Conservation (phyloP, 2,888 invertebrate species). For the Girardia tigrina region DNA sequence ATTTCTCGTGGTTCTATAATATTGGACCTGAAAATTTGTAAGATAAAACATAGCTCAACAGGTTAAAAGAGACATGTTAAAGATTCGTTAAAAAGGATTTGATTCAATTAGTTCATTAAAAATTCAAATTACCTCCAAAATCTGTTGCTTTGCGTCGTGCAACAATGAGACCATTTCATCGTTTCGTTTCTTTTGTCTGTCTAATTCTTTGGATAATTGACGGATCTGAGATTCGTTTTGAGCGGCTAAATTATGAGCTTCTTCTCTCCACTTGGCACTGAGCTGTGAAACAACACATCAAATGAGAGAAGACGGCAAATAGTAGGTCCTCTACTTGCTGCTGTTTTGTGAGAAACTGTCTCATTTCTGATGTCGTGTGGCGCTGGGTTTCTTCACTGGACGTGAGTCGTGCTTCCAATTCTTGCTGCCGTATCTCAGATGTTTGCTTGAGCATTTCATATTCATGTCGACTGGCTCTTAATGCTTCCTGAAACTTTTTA, state of each 20-base stretch:
- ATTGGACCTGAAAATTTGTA: too few species aligned
- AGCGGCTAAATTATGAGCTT: not conserved
- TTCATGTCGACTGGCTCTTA: constrained; percentile 4
- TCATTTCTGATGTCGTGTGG: not conserved
- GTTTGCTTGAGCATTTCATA: not conserved
- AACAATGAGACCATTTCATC: constrained; percentile 24
- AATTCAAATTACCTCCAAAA: constrained; percentile 9
- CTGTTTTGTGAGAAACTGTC: constrained; percentile 12
- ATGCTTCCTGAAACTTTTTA: not conserved
- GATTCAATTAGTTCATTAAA: too few species aligned
- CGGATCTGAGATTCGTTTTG: constrained; percentile 20
- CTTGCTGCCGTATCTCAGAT: not conserved
- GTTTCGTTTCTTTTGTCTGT: constrained; percentile 28
- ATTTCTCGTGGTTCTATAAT: too few species aligned
- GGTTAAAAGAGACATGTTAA: too few species aligned
- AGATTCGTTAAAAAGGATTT: too few species aligned
- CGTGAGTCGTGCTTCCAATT: not conserved
- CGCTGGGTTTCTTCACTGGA: not conserved
- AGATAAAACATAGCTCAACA: too few species aligned
- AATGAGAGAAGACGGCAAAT: too few species aligned
- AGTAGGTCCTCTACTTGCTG: not conserved
- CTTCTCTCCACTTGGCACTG: constrained; percentile 2
- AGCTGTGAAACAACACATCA: not conserved
- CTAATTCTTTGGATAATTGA: not conserved
- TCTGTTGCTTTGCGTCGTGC: not conserved